A percentile compares a stretch with the other conserved stretches of the same genome.
phyloP scores from a whole-genome alignment of 2,888 invertebrate genomes.

The Linnaemya tessellans region DNA sequence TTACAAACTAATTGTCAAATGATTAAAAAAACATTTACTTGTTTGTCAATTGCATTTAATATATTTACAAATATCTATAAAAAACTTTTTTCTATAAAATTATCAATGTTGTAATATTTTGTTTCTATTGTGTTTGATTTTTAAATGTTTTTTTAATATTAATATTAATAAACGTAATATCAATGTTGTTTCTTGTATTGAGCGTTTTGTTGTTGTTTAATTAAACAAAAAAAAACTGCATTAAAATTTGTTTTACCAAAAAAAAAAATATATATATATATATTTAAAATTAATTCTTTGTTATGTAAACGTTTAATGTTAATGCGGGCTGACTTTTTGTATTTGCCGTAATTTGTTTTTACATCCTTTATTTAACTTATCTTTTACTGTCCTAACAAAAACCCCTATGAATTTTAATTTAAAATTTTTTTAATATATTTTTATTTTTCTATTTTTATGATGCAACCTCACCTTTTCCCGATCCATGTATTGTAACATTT shows the following conservation, averaged over 20 bases:
- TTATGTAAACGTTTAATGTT: conserved; percentile 67
- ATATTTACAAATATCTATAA: conserved; percentile 54
- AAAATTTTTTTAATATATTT: conserved; percentile 44
- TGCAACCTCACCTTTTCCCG: conserved; percentile 58
- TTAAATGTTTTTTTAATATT: conserved; percentile 60
- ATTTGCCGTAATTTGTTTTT: conserved; percentile 72
- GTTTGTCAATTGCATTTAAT: conserved; percentile 53
- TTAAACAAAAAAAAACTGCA: conserved; percentile 62
- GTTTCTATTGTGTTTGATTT: conserved; percentile 79
- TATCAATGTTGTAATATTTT: conserved; percentile 81
- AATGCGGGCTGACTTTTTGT: conserved; percentile 74
- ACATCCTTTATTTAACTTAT: conserved; percentile 50
- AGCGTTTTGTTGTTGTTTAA: conserved; percentile 69
- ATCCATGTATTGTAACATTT: conserved; percentile 67
- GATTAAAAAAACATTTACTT: conserved; percentile 34
- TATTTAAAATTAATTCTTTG: conserved; percentile 62
- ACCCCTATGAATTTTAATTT: conserved; percentile 44
- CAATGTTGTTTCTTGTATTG: conserved; percentile 70
- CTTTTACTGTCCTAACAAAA: conserved; percentile 20
- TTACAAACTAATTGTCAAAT: conserved; percentile 28
- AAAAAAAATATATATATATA: too few relatives aligned
- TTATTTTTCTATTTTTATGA: conserved; percentile 68
- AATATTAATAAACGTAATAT: conserved; percentile 64
- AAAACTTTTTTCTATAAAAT: conserved; percentile 64
- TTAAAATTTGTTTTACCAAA: conserved; percentile 64